Evolutionary conservation across 1,140 invertebrate genomes (phyloP).

Genomic region (Mamestra configurata): DNA sequence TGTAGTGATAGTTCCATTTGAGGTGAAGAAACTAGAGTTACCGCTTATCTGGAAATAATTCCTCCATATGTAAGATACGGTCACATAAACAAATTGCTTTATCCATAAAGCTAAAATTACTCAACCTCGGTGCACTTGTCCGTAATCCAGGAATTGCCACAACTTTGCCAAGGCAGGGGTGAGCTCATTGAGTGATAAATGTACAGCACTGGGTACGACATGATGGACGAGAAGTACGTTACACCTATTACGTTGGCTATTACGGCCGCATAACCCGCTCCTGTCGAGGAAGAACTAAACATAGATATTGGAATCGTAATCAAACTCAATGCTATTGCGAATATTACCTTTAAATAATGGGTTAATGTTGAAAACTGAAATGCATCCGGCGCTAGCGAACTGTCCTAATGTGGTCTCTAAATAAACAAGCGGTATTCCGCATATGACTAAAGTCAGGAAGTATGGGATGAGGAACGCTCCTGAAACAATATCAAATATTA

Average conservation of each 20-base stretch:
- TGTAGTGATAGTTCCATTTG: constrained; percentile 87
- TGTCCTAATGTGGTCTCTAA: constrained; percentile 96
- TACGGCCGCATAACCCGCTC: constrained; percentile 94
- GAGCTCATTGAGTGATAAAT: constrained; percentile 91
- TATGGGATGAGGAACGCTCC: constrained; percentile 94
- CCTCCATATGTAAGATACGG: constrained; percentile 14
- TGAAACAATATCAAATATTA: constrained; percentile 75
- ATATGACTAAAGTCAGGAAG: constrained; percentile 92
- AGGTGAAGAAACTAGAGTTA: constrained; percentile 68
- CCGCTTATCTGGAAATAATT: constrained; percentile 73
- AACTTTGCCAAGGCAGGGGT: constrained; percentile 95
- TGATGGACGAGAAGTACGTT: constrained; percentile 98
- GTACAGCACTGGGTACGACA: constrained; percentile 97
- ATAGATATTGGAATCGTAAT: constrained; percentile 35
- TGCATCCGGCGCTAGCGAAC: constrained; percentile 94
- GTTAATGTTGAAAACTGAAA: constrained; percentile 92
- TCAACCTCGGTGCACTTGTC: constrained; percentile 90
- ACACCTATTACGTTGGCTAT: constrained; percentile 96
- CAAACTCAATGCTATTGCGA: constrained; percentile 22
- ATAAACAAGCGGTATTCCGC: constrained; percentile 96
- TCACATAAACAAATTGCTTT: constrained; percentile 42
- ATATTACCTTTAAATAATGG: constrained; percentile 96
- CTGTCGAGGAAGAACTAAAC: constrained; percentile 87
- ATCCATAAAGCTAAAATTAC: constrained; percentile 53
- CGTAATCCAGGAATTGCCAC: constrained; percentile 97